Evolutionary conservation across 2,113 vertebrate species (phyloP), one percentile per base, ranked within the genome.

Genomic region (Callipepla squamata): DNA sequence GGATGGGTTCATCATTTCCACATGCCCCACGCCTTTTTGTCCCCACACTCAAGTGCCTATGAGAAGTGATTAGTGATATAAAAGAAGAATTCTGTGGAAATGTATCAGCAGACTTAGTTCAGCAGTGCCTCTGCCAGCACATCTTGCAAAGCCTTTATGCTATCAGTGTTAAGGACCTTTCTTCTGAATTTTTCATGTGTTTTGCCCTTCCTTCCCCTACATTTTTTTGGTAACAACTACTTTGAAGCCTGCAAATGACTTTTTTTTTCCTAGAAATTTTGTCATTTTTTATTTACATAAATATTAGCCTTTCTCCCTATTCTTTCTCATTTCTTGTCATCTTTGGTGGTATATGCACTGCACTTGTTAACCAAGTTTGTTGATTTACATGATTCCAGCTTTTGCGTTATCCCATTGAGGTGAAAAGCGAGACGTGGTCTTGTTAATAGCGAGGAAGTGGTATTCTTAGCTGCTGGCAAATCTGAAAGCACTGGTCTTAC

Each of bases 201-300:
- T 77, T 34, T 72, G 14, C 47, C 89, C 42, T 87, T 12, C 12
- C 26, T 80, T 48, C 26, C 73, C 67, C 12, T 90, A 47, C 7
- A 7, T 65, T 77, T 92, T 77, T 62, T 44, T n/a, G 18, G 3
- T 58, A 13, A 66, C n/a, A 79, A 66, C 53, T n/a, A 30, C 68
- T 96, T 55, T 59, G 63, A 95, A 95, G 59, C 30, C 38, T 67
- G 30, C 19, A 85, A 89, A 90, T 44, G 8, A 44, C 36, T 40
- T 40, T 21, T 89, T 93, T 75, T 85, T 44, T 40, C 36, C 19
- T 50, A 45, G 15, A n/a, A 89, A 73, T 79, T 51, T 66, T 82
- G 50, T 91, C 9, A n/a, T 82, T 89, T 93, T 87, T 63, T 85
- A 47, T 81, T 95, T 90, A 81, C 81, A 72, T 57, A 91, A 95